Base-by-base conservation (phyloP, 2,797 vertebrate species). In the Hippoglossus hippoglossus region DNA sequence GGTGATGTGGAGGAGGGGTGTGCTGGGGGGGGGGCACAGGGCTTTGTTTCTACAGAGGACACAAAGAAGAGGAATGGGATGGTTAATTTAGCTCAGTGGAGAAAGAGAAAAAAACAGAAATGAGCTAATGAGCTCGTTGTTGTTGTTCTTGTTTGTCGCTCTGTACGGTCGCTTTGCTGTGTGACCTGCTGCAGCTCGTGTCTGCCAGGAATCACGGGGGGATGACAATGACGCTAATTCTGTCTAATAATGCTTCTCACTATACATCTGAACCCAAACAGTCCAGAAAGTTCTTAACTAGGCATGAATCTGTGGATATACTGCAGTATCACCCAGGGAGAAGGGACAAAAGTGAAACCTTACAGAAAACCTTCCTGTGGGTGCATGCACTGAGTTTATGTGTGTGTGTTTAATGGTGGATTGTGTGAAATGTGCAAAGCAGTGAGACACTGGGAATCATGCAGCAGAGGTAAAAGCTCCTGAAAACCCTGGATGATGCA, bases 1-100 rank as follows among this genome's bases (percentile, higher is more conserved):
- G 84, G 77, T 71, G 70, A 69, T 69, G 58, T 55, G 72, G 77
- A 77, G 93, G 57, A 1, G 56, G 85, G 83, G 69, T 68, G 80
- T 73, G 24, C 41, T 31, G 34, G 71, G 58, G 39, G 60, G 61
- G 63, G 66, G 80, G 83, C 8, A 71, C 67, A 75, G 72, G 80
- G 90, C 92, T 94, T 95, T 94, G 92, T 94, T 91, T 94, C 89
- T 82, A 75, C 89, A 89, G 86, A 92, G 91, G 92, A 93, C 91
- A 94, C 91, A 93, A 91, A 92, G 84, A 88, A 88, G 87, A 90
- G 80, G 77, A 82, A 90, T 82, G 66, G 84, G 81, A 92, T 83
- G 84, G 89, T 87, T 91, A 89, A 90, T 91, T 91, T 90, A 87
- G 85, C 85, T 83, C 84, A 81, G 75, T 82, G 74, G 72, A 72